Evolutionary conservation across 2,113 vertebrate species (phyloP).

Genomic region (Oreochromis tanganicae): DNA sequence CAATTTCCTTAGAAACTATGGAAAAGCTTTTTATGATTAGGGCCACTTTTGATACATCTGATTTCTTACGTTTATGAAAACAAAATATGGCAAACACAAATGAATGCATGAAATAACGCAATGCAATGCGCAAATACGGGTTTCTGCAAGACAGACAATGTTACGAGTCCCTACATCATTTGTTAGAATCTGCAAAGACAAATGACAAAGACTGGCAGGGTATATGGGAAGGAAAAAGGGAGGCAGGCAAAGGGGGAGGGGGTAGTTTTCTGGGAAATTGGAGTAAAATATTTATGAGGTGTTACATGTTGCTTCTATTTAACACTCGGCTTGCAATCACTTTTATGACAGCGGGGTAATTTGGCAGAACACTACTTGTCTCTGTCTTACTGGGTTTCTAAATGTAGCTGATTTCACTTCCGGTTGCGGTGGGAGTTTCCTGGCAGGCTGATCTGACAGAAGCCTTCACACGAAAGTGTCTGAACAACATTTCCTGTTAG

Average conservation of each 20-base stretch:
- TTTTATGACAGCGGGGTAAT: neutral
- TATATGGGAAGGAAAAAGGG: neutral
- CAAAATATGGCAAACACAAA: neutral
- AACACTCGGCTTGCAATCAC: neutral
- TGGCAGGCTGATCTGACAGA: slow-evolving; percentile 44
- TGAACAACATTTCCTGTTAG: slow-evolving; percentile 69
- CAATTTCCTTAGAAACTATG: neutral
- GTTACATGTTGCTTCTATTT: neutral
- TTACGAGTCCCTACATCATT: neutral
- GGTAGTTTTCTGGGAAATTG: neutral
- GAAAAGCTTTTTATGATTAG: neutral
- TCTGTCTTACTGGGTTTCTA: slow-evolving; percentile 24
- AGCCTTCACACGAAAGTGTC: slow-evolving; percentile 38
- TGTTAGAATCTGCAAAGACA: neutral
- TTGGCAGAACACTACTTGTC: neutral
- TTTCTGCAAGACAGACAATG: slow-evolving; percentile 4
- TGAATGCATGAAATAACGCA: neutral
- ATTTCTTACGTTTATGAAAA: neutral
- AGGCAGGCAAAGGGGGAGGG: neutral
- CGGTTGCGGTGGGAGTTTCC: slow-evolving; percentile 64
- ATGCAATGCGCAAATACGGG: neutral
- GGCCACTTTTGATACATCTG: neutral
- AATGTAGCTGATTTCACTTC: slow-evolving; percentile 52
- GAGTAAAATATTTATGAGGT: neutral
- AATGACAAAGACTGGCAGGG: neutral